Evolutionary conservation across 2,113 vertebrate genomes (phyloP).

Genomic region (Sphaerodactylus townsendi): DNA sequence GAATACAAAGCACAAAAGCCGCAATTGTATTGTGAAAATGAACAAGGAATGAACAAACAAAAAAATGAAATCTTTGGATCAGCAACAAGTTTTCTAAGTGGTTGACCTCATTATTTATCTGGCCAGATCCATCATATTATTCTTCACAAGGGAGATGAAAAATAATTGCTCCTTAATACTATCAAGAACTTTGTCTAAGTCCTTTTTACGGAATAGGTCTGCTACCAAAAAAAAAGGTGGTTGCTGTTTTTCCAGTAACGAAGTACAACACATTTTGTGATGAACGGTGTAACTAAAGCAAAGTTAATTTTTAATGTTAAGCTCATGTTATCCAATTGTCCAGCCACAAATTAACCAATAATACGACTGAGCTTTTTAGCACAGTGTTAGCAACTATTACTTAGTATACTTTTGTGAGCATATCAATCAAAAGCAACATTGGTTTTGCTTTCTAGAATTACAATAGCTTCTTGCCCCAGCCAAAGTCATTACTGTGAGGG

Average conservation of each 20-base stretch:
- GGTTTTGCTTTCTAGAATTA: conserved; percentile 69
- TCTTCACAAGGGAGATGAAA: not conserved
- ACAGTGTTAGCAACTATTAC: conserved; percentile 78
- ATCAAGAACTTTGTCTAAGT: not conserved
- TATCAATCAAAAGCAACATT: conserved; percentile 80
- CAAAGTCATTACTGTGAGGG: conserved; percentile 67
- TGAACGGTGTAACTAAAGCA: conserved; percentile 51
- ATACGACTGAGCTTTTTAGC: conserved; percentile 69
- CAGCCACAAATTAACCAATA: conserved; percentile 65
- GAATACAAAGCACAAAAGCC: not conserved
- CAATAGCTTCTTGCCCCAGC: conserved; percentile 72
- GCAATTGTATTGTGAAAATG: not conserved
- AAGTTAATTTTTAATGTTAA: conserved; percentile 66
- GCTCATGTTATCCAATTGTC: conserved; percentile 62
- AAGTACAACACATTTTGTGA: conserved; percentile 23
- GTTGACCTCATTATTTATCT: not conserved
- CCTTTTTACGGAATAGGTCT: conserved; percentile 1
- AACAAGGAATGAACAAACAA: not conserved
- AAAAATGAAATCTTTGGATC: not conserved
- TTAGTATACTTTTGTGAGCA: conserved; percentile 80
- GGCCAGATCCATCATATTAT: not conserved
- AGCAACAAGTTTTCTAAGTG: not conserved
- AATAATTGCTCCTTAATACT: not conserved
- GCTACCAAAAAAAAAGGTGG: not conserved
- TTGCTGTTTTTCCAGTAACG: conserved; percentile 7